A percentile compares a stretch with the other conserved stretches of the same genome.
phyloP scores from a whole-genome alignment of 2,888 invertebrate genomes.

The Halocaridina rubra region DNA sequence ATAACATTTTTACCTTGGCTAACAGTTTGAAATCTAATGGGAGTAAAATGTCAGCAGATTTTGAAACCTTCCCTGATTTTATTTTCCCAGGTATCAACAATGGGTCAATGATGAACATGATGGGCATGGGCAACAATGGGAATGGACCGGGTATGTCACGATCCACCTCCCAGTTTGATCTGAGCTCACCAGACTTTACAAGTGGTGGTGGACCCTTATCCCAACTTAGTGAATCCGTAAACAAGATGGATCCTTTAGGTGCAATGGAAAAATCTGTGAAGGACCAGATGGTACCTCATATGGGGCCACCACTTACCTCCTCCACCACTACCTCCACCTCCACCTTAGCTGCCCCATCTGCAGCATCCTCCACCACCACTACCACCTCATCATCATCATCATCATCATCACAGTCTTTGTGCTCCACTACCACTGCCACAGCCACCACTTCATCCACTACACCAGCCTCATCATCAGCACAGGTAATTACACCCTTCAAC shows the following conservation, averaged over 20 bases:
- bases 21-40: too few relatives aligned
- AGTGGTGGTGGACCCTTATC: conserved; percentile 77
- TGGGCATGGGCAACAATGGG: conserved; percentile 68
- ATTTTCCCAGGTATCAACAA: conserved; percentile 82
- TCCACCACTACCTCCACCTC: conserved; percentile 55
- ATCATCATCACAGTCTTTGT: conserved; percentile 61
- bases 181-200: conserved; percentile 47
- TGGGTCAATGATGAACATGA: conserved; percentile 82
- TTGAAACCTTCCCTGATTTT: too few relatives aligned
- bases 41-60: too few relatives aligned
- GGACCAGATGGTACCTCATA: conserved; percentile 62
- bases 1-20: too few relatives aligned
- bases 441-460: conserved; percentile 56
- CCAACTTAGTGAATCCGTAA: conserved; percentile 86
- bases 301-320: conserved; percentile 59
- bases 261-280: conserved; percentile 90
- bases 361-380: conserved; percentile 47
- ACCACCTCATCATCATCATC: conserved; percentile 47
- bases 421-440: conserved; percentile 59
- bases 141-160: conserved; percentile 66
- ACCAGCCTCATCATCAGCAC: conserved; percentile 56
- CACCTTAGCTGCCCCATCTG: conserved; percentile 40
- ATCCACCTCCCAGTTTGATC: conserved; percentile 66
- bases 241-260: conserved; percentile 89
- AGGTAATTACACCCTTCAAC: conserved; percentile 24